phyloP scores from a whole-genome alignment of 2,888 invertebrate genomes.

The Bursaphelenchus okinawaensis region DNA sequence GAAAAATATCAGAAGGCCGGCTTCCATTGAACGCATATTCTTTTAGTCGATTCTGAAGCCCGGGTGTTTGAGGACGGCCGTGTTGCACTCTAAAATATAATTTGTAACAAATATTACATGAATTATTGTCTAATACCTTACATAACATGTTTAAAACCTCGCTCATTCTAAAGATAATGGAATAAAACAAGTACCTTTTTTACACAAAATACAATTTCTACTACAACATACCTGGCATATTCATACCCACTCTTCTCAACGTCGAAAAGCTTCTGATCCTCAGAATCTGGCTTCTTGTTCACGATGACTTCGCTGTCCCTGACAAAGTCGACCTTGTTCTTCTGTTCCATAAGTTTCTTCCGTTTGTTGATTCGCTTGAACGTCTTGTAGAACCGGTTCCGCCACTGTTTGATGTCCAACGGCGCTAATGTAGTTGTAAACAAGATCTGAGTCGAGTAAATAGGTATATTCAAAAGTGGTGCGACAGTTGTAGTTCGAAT shows the following conservation, averaged over 20 bases:
- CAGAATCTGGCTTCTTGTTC: not conserved
- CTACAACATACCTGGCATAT: not conserved
- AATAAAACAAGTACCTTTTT: not conserved
- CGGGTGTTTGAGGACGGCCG: not conserved
- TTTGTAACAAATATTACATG: not conserved
- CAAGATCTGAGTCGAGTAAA: not conserved
- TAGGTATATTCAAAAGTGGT: not conserved
- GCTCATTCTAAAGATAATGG: not conserved
- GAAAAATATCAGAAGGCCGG: not conserved
- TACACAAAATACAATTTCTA: too few relatives aligned
- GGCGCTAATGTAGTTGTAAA: slow-evolving; percentile 5
- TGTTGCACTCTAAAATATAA: not conserved
- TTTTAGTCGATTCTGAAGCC: not conserved
- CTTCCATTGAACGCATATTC: not conserved
- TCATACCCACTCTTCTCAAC: not conserved
- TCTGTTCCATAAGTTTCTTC: not conserved
- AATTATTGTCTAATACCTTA: too few relatives aligned
- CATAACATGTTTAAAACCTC: not conserved
- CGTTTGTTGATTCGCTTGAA: slow-evolving; percentile 27
- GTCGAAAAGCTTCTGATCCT: not conserved
- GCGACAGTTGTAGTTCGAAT: slow-evolving; percentile 6
- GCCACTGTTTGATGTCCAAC: slow-evolving; percentile 40
- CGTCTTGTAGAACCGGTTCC: slow-evolving; percentile 43
- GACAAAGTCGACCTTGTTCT: not conserved
- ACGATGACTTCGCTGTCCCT: not conserved